These are phyloP conservation scores for Galagoides demidoff DNA, from an alignment of 2,797 vertebrate species.

Conservation along the genomic window DNA sequence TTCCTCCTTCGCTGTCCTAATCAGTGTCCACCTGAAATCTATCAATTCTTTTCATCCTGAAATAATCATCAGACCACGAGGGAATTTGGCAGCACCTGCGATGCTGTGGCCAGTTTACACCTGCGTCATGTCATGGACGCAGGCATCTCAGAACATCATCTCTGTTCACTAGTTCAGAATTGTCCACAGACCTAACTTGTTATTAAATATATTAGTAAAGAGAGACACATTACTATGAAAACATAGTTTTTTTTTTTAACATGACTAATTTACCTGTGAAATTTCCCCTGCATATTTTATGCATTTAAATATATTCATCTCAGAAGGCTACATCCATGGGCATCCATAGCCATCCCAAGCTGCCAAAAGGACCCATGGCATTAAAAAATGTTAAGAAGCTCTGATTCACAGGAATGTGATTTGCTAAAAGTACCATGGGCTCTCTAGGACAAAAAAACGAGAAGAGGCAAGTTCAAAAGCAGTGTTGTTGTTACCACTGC, in stretches of 20 bases:
- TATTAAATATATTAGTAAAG: neutral
- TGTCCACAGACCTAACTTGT: neutral
- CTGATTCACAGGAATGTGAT: too few species aligned
- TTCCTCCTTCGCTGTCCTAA: neutral
- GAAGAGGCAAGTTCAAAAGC: neutral
- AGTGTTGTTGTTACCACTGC: accelerated
- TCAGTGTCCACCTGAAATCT: accelerated
- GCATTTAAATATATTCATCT: accelerated
- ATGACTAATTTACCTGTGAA: neutral
- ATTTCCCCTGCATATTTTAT: accelerated
- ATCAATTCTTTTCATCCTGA: neutral
- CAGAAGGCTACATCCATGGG: accelerated
- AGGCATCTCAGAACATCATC: neutral
- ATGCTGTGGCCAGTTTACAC: accelerated
- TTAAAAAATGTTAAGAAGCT: neutral
- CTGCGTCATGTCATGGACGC: accelerated
- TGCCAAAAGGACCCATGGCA: accelerated
- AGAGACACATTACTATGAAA: neutral
- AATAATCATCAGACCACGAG: accelerated
- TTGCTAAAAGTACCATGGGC: neutral
- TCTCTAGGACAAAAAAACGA: neutral
- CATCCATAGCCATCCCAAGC: neutral
- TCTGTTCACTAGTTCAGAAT: neutral
- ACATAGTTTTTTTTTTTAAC: neutral
- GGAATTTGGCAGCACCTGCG: accelerated